Evolutionary conservation across 2,113 vertebrate genomes (phyloP).

Genomic region (Caranx ignobilis): DNA sequence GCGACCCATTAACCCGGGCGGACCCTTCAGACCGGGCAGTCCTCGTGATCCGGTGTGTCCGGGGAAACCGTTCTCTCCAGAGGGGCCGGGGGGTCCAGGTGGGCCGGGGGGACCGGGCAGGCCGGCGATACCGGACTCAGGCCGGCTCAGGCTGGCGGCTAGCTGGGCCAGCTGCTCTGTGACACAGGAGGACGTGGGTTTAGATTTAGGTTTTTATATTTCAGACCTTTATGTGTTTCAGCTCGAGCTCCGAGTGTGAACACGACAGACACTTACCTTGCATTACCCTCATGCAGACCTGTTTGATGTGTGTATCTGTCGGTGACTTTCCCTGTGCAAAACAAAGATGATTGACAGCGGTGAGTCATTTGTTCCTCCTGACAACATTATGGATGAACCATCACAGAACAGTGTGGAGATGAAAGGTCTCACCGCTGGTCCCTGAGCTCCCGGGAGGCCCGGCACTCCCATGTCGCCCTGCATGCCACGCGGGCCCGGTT

Average conservation of each 20-base stretch:
- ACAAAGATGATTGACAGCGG: conserved; percentile 21
- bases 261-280: conserved; percentile 87
- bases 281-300: conserved; percentile 97
- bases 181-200: conserved; percentile 42
- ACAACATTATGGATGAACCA: background rate
- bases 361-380: conserved; percentile 5
- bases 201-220: background rate
- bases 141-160: conserved; percentile 92
- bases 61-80: conserved; percentile 93
- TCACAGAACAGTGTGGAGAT: background rate
- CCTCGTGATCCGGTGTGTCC: conserved; percentile 92
- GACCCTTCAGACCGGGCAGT: conserved; percentile 94
- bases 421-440: conserved; percentile 86
- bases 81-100: conserved; percentile 86
- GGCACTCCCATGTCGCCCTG: conserved; percentile 92
- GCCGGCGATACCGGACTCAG: conserved; percentile 89
- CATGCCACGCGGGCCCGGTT: conserved; percentile 90
- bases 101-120: conserved; percentile 87
- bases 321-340: conserved; percentile 90
- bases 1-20: conserved; percentile 88
- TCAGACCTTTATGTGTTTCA: no score
- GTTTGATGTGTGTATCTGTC: conserved; percentile 92
- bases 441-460: conserved; percentile 90
- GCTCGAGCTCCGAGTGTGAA: background rate
- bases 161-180: conserved; percentile 95